Conservation (phyloP, 2,797 vertebrate species). For the Borostomias antarcticus region DNA sequence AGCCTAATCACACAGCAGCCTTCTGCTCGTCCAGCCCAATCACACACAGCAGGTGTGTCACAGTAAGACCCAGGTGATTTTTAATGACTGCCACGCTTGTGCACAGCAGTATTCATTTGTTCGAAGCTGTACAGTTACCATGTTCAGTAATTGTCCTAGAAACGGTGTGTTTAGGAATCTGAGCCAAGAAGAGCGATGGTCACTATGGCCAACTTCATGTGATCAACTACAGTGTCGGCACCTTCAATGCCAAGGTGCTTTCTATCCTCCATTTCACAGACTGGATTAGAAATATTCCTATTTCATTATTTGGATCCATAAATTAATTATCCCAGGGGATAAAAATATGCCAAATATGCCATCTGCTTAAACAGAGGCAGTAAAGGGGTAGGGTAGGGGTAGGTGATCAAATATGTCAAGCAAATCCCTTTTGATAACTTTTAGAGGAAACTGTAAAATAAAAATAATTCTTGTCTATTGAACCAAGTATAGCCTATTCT, state of each 20-base stretch:
- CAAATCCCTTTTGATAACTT: too few species aligned
- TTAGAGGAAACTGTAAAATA: too few species aligned
- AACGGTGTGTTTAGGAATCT: too few species aligned
- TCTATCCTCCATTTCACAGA: background rate
- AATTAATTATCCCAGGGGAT: conserved; percentile 10
- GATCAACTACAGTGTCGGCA: too few species aligned
- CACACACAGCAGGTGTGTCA: background rate
- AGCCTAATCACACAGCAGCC: background rate
- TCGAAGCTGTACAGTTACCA: conserved; percentile 1
- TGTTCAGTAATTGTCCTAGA: background rate
- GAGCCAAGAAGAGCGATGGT: too few species aligned
- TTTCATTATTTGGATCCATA: conserved; percentile 6
- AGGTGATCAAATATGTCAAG: too few species aligned
- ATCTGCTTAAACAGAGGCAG: background rate
- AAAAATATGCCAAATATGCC: background rate
- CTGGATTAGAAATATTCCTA: background rate
- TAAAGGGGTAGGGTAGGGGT: too few species aligned
- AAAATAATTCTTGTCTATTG: too few species aligned
- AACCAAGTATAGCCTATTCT: too few species aligned
- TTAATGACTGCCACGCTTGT: background rate
- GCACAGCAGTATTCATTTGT: background rate
- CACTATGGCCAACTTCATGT: too few species aligned
- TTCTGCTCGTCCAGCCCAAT: background rate
- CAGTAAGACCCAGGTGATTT: background rate
- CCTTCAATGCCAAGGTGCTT: background rate